Percentiles rank a stretch among this genome's conserved stretches.
phyloP scores from a whole-genome alignment of 2,888 invertebrate species.

The Erebia ligea region DNA sequence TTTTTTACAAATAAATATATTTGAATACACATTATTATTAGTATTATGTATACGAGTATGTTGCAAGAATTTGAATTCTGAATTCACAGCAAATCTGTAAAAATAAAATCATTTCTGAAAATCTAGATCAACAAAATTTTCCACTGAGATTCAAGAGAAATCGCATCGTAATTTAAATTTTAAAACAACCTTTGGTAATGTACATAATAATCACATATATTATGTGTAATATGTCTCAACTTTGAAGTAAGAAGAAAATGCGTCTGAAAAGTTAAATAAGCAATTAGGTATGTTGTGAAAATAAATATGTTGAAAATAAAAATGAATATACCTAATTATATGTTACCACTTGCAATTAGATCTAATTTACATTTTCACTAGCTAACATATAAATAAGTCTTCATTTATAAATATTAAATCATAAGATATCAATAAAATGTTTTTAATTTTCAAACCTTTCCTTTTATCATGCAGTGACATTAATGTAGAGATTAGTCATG shows the following conservation, averaged over 20 bases:
- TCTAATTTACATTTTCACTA: too few species aligned
- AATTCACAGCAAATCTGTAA: background rate
- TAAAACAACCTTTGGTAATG: too few species aligned
- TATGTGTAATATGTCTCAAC: background rate
- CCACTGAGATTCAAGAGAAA: background rate
- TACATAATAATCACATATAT: too few species aligned
- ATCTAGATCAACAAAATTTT: slow-evolving; percentile 17
- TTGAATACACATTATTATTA: too few species aligned
- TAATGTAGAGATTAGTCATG: slow-evolving; percentile 42
- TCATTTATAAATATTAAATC: background rate
- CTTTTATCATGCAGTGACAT: slow-evolving; percentile 25
- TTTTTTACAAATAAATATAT: background rate
- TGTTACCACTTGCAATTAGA: too few species aligned
- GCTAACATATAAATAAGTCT: too few species aligned
- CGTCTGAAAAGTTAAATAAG: too few species aligned
- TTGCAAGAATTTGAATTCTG: too few species aligned
- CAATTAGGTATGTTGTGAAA: too few species aligned
- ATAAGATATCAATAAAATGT: background rate
- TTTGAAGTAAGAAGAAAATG: background rate
- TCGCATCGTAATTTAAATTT: background rate
- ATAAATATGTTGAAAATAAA: too few species aligned
- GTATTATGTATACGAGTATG: too few species aligned
- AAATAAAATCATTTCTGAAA: background rate
- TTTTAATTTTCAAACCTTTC: slow-evolving; percentile 27
- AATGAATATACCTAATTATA: too few species aligned